Evolutionary conservation across 2,113 vertebrate species (phyloP).

Genomic region (Chloropsis hardwickii): DNA sequence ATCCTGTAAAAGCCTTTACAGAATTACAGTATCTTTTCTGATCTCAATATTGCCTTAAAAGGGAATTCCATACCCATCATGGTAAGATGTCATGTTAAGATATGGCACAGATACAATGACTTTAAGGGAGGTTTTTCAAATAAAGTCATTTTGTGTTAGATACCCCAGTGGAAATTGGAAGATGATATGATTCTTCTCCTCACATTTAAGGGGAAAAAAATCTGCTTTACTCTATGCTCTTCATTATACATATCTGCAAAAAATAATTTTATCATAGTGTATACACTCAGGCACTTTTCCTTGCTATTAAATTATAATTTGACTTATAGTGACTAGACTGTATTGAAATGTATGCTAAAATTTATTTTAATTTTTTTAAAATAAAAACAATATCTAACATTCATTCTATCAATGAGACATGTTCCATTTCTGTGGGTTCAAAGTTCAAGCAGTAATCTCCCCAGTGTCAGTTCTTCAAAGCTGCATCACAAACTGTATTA

Average conservation of each 20-base stretch:
- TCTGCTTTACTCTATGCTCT: neutral
- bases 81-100: neutral
- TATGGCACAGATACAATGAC: neutral
- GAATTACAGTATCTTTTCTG: neutral
- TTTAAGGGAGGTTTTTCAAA: neutral
- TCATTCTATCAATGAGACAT: neutral
- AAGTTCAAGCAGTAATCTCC: neutral
- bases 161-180: neutral
- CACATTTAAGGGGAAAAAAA: neutral
- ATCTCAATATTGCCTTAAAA: neutral
- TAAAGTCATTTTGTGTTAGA: neutral
- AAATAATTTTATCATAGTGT: neutral
- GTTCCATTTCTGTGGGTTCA: neutral
- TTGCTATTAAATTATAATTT: neutral
- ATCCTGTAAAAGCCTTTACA: neutral
- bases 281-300: neutral
- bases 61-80: neutral
- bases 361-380: neutral
- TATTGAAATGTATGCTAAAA: neutral
- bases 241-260: neutral
- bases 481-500: neutral
- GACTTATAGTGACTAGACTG: neutral
- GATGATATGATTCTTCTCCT: neutral
- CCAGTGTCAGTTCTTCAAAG: neutral
- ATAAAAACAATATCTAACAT: neutral